phyloP scores from a whole-genome alignment of 1,140 invertebrate species.

The Trichonephila clavipes region DNA sequence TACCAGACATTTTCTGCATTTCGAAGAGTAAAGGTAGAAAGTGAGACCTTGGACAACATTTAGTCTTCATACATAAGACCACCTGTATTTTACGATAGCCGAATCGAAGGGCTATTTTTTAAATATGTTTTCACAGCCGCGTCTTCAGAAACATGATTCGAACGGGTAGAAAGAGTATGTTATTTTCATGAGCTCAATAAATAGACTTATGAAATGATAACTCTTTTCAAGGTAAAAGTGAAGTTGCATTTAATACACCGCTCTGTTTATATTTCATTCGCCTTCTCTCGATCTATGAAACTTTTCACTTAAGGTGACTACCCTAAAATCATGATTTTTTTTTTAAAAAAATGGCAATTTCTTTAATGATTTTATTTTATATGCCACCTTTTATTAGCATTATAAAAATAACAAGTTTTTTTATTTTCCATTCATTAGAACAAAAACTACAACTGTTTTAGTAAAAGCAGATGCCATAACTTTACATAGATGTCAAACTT shows the following conservation, averaged over 20 bases:
- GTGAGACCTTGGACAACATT: conserved; percentile 46
- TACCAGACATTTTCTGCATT: conserved; percentile 48
- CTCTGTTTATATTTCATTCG: background rate
- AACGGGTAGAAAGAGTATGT: background rate
- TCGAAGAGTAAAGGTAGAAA: conserved; percentile 49
- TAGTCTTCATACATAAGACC: background rate
- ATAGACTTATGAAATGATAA: background rate
- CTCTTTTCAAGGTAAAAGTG: background rate
- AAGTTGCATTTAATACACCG: background rate
- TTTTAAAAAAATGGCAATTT: too few relatives aligned
- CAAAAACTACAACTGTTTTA: too few relatives aligned
- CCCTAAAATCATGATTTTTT: too few relatives aligned
- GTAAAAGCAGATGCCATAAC: too few relatives aligned
- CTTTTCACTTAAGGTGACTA: too few relatives aligned
- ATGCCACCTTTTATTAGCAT: too few relatives aligned
- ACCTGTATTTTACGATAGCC: conserved; percentile 30
- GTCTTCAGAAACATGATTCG: background rate
- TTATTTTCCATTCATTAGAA: too few relatives aligned
- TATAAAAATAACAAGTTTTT: too few relatives aligned
- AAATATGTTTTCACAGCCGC: conserved; percentile 44
- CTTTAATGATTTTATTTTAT: too few relatives aligned
- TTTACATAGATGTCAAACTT: too few relatives aligned
- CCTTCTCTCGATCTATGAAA: background rate
- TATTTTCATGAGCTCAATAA: background rate
- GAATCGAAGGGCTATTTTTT: conserved; percentile 51